Conservation (phyloP, 2,113 vertebrate genomes). For the Origma solitaria region DNA sequence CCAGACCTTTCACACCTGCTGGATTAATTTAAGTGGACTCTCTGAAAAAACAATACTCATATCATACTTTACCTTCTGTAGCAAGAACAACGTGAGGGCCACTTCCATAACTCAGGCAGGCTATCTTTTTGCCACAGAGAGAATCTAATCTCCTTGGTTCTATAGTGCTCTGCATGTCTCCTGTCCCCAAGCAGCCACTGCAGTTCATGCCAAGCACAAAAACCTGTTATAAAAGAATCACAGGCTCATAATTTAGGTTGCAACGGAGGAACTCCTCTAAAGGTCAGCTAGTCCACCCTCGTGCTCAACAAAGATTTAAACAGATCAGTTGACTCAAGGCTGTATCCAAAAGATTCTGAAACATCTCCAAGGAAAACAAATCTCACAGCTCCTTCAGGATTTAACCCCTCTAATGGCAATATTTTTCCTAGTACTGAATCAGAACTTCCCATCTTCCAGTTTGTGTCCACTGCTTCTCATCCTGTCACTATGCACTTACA, state of each 20-base stretch:
- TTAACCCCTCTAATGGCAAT: neutral
- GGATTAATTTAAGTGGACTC: neutral
- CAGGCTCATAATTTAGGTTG: neutral
- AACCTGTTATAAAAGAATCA: conserved; percentile 76
- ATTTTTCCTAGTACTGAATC: neutral
- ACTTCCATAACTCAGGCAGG: conserved; percentile 93
- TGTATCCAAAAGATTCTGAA: neutral
- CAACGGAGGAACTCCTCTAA: neutral
- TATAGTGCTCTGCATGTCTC: conserved; percentile 91
- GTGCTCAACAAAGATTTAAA: neutral
- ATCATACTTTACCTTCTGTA: conserved; percentile 81
- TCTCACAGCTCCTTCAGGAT: neutral
- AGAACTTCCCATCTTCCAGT: neutral
- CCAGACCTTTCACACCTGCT: neutral
- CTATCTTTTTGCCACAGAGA: conserved; percentile 91
- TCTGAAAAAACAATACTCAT: neutral
- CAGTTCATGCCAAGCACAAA: conserved; percentile 96
- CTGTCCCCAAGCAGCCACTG: conserved; percentile 92
- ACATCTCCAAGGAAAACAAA: neutral
- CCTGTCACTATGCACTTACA: neutral
- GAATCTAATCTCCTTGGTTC: conserved; percentile 87
- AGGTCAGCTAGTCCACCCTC: neutral
- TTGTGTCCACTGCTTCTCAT: neutral
- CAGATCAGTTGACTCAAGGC: neutral
- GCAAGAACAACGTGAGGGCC: conserved; percentile 93